Evolutionary conservation across 92 coral and sea anemone species (phyloP).

Genomic region (Metridium senile): DNA sequence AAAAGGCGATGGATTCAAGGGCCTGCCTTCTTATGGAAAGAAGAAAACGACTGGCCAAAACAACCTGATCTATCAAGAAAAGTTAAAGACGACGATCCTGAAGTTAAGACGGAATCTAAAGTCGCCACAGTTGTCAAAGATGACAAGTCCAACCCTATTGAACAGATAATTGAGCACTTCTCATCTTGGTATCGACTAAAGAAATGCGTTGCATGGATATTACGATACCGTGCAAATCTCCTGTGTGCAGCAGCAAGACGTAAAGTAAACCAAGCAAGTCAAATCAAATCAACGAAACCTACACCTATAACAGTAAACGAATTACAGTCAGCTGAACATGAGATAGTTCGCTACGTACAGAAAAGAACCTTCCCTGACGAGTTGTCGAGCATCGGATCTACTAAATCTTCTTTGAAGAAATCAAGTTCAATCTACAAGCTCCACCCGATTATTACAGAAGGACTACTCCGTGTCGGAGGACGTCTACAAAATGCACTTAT

Average conservation of each 20-base stretch:
- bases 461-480: slow-evolving; percentile 46
- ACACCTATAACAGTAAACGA: slow-evolving; percentile 46
- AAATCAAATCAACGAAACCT: slow-evolving; percentile 8
- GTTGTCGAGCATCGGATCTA: slow-evolving; percentile 12
- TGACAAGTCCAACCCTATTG: slow-evolving; percentile 2
- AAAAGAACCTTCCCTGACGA: slow-evolving; percentile 44
- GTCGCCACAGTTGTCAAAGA: neutral
- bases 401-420: slow-evolving; percentile 3
- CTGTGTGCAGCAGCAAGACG: slow-evolving; percentile 35
- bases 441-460: slow-evolving; percentile 30
- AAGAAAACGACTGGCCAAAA: slow-evolving; percentile 27
- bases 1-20: slow-evolving; percentile 14
- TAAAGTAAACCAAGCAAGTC: slow-evolving; percentile 11
- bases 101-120: slow-evolving; percentile 17
- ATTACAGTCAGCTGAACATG: slow-evolving; percentile 39
- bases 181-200: slow-evolving; percentile 54
- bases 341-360: slow-evolving; percentile 43
- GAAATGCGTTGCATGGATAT: slow-evolving; percentile 48
- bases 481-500: slow-evolving; percentile 41
- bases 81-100: slow-evolving; percentile 23
- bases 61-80: neutral
- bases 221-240: slow-evolving; percentile 49
- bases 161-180: slow-evolving; percentile 37
- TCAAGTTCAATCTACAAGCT: slow-evolving; percentile 44
- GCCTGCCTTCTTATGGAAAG: slow-evolving; percentile 30